phyloP scores from a whole-genome alignment of 2,888 invertebrate genomes.

The Sycophila texana region DNA sequence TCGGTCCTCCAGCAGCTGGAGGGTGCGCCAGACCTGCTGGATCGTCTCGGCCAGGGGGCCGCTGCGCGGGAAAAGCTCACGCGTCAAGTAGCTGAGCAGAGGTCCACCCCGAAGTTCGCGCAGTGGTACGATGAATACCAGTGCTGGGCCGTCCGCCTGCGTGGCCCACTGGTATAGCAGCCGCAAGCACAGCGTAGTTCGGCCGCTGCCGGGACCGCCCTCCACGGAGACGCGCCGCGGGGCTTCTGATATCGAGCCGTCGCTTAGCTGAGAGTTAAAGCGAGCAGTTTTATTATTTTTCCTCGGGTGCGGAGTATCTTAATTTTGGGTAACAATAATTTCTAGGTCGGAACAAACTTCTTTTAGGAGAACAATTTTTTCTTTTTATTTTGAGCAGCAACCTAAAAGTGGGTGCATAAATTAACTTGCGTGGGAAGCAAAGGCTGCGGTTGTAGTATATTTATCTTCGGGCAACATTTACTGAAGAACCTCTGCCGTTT shows the following conservation, averaged over 20 bases:
- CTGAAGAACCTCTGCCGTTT: too few species aligned
- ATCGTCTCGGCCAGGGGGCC: conserved; percentile 70
- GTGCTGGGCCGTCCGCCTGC: conserved; percentile 76
- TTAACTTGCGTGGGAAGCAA: too few species aligned
- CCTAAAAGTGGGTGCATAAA: too few species aligned
- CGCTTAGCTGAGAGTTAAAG: conserved; percentile 72
- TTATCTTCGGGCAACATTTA: too few species aligned
- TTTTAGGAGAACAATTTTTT: too few species aligned
- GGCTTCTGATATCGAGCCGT: conserved; percentile 76
- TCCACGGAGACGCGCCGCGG: conserved; percentile 78
- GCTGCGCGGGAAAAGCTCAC: conserved; percentile 74
- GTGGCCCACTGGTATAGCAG: conserved; percentile 79
- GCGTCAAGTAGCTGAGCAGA: conserved; percentile 65
- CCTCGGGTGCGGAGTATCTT: too few species aligned
- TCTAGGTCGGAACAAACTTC: too few species aligned
- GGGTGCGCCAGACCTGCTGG: conserved; percentile 75
- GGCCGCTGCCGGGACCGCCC: conserved; percentile 78
- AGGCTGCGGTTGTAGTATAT: too few species aligned
- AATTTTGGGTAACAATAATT: too few species aligned
- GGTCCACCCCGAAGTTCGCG: conserved; percentile 76
- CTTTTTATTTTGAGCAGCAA: too few species aligned
- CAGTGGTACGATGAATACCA: conserved; percentile 77
- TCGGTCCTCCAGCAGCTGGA: conserved; percentile 76
- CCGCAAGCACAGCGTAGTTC: conserved; percentile 77
- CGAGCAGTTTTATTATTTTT: too few species aligned